Evolutionary conservation across 2,113 vertebrate genomes (phyloP).

Genomic region (Ramphastos sulfuratus): DNA sequence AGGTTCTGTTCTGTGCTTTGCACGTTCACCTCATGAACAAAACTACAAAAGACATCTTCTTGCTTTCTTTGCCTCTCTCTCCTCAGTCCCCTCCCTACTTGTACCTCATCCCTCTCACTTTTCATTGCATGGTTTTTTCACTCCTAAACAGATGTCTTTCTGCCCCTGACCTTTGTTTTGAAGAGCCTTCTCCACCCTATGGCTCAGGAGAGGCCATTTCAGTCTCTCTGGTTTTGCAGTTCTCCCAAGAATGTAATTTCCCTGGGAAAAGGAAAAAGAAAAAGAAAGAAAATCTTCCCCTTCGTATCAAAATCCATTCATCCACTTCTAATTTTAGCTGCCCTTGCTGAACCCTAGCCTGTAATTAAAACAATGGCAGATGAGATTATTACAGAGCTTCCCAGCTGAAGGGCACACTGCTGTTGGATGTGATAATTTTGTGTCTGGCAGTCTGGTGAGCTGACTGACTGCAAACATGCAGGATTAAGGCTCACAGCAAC

Average conservation of each 20-base stretch:
- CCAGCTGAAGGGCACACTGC: slow-evolving; percentile 50
- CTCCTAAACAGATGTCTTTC: slow-evolving; percentile 49
- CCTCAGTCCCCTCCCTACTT: neutral
- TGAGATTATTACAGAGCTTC: slow-evolving; percentile 72
- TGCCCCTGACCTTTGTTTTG: slow-evolving; percentile 52
- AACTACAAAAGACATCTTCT: no score
- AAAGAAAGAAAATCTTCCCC: slow-evolving; percentile 40
- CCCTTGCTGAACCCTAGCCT: slow-evolving; percentile 44
- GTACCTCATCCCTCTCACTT: neutral
- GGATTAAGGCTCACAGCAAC: neutral
- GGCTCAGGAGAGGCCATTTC: slow-evolving; percentile 44
- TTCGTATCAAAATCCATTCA: slow-evolving; percentile 74
- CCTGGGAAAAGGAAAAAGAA: slow-evolving; percentile 37
- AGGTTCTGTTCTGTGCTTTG: neutral
- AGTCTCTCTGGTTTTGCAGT: slow-evolving; percentile 71
- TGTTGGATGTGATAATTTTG: slow-evolving; percentile 61
- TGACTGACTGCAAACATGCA: slow-evolving; percentile 11
- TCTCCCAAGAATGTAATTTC: slow-evolving; percentile 74
- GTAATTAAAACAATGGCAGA: slow-evolving; percentile 76
- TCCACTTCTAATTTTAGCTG: slow-evolving; percentile 76
- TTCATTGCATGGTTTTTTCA: neutral
- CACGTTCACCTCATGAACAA: neutral
- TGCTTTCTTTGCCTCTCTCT: neutral
- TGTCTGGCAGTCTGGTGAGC: neutral
- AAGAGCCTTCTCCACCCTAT: slow-evolving; percentile 59